Conservation (phyloP, 2,888 invertebrate species). For the Malthinus seriepunctatus region DNA sequence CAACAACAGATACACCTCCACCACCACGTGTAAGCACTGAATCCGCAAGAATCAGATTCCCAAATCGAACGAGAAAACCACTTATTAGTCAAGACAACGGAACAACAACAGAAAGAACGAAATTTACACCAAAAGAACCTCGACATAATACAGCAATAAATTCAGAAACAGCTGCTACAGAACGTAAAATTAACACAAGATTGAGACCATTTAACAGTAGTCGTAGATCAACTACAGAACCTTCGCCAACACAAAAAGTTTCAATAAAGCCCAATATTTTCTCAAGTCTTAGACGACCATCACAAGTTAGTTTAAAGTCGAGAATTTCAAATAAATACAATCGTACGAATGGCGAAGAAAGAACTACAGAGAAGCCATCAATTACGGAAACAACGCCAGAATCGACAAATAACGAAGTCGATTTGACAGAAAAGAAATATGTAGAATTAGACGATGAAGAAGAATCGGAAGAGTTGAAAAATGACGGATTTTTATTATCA, state of each 20-base stretch:
- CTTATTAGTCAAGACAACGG: conserved; percentile 50
- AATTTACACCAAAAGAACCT: conserved; percentile 52
- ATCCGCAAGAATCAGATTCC: conserved; percentile 54
- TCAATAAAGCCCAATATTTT: conserved; percentile 52
- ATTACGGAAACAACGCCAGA: conserved; percentile 46
- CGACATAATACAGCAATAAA: conserved; percentile 36
- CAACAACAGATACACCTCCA: conserved; percentile 10
- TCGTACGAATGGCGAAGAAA: conserved; percentile 35
- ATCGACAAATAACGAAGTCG: conserved; percentile 9
- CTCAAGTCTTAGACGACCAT: conserved; percentile 44
- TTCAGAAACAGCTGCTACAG: conserved; percentile 31
- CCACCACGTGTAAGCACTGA: conserved; percentile 19
- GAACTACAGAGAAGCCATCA: conserved; percentile 48
- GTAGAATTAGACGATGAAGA: conserved; percentile 44
- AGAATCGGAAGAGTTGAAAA: conserved; percentile 47
- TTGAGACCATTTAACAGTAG: conserved; percentile 47
- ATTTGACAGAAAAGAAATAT: conserved; percentile 11
- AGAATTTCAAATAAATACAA: conserved; percentile 43
- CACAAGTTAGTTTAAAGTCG: conserved; percentile 42
- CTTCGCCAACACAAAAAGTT: conserved; percentile 43
- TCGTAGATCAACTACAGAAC: conserved; percentile 43
- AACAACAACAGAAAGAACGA: conserved; percentile 52
- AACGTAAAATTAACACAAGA: conserved; percentile 42
- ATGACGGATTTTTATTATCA: conserved; percentile 61
- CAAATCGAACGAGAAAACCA: conserved; percentile 56